Percentiles rank a stretch among this genome's conserved stretches.
Evolutionary conservation across 2,888 invertebrate species (phyloP).

Genomic region (Rotaria magnacalcarata): DNA sequence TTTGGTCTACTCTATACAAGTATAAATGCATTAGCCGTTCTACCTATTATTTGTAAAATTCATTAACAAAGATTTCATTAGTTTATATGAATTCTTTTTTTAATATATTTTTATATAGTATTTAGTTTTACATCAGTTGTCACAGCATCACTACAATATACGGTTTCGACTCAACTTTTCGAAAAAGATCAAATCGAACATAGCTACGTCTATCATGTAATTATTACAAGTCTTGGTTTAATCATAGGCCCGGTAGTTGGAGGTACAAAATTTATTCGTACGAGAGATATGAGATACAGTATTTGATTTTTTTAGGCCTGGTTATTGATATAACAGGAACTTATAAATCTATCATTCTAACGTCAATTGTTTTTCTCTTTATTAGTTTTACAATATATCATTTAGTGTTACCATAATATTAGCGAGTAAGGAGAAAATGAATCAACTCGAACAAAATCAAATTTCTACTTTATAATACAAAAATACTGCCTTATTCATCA

Average conservation of each 20-base stretch:
- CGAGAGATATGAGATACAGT: no score
- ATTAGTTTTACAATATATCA: constrained; percentile 29
- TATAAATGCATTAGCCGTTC: background rate
- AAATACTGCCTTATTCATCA: no score
- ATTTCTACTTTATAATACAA: background rate
- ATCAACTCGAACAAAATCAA: background rate
- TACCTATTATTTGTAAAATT: background rate
- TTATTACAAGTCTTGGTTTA: constrained; percentile 15
- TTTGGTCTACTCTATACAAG: background rate
- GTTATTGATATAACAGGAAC: background rate
- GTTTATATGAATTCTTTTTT: background rate
- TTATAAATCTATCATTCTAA: background rate
- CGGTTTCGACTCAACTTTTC: background rate
- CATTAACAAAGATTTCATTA: background rate
- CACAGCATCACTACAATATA: constrained; percentile 11
- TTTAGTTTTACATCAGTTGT: constrained; percentile 29
- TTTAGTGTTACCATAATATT: background rate
- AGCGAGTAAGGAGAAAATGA: background rate
- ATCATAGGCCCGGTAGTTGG: background rate
- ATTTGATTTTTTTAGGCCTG: no score
- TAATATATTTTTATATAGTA: background rate
- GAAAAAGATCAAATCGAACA: background rate
- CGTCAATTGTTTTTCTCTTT: background rate
- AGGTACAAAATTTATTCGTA: background rate
- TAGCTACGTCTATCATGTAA: background rate